Base-by-base conservation (phyloP, 2,888 invertebrate species). In the Synergus umbraculus region DNA sequence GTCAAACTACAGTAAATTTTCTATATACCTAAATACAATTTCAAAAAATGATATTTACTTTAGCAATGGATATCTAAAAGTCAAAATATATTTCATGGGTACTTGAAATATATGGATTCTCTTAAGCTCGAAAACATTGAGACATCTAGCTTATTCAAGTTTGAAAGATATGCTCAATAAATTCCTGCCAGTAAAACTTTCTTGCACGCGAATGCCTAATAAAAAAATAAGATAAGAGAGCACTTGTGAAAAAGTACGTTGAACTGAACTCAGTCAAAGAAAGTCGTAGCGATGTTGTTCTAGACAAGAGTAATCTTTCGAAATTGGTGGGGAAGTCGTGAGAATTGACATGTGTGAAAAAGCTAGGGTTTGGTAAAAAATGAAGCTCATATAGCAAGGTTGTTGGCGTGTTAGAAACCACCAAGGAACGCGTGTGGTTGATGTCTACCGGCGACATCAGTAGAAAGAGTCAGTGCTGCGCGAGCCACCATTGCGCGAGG, bases 391-490 rank as follows among this genome's bases (percentile, higher is more conserved):
- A 29, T 12, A 63, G 63, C 22, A 63, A 46, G 46, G 46, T 46
- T 46, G 13, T 13, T 46, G 12, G 43, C 10, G 64, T 66, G 60
- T n/a, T 18, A 0, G 46, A 46, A 46, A 46, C 46, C 46, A 63
- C 63, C 29, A 29, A 63, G 29, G 63, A 37, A 29, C 46, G 81
- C 65, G 76, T 78, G 67, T 73, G 77, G 78, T 37, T 83, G 29
- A 29, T 29, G 80, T 83, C 82, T 80, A 78, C 80, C 76, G 60
- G 77, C 69, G 78, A 82, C 77, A 81, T 77, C 82, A 86, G 87
- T 86, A 78, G 85, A 86, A 86, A 86, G 85, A 88, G 88, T 87
- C 91, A 91, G 91, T 91, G 85, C 88, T 89, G 90, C 90, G 91
- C 91, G 90, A 87, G 87, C 88, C 88, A 87, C 85, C 87, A 89